A percentile compares a stretch with the other conserved stretches of the same genome.
Conservation (phyloP, 30 jellyfish, hydroid and myxozoan species). For the Pseudorhiza aurosa region DNA sequence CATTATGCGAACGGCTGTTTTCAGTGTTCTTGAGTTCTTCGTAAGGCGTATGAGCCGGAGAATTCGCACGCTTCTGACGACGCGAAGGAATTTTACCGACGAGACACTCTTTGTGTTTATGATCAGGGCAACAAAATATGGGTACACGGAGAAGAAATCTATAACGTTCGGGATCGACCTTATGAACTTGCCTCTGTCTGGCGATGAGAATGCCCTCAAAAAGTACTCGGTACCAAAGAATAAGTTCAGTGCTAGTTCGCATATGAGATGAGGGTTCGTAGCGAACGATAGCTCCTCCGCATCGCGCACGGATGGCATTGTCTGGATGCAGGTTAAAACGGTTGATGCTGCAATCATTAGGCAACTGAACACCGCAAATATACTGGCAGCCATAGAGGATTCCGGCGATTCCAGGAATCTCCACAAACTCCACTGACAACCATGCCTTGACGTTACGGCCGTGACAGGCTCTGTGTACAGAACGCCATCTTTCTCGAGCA, state of each 20-base stretch:
- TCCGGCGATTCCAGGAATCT: slow-evolving; percentile 72
- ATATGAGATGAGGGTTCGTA: slow-evolving; percentile 47
- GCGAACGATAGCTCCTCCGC: background rate
- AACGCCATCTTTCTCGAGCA: slow-evolving; percentile 79
- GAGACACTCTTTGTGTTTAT: slow-evolving; percentile 39
- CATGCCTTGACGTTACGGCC: background rate
- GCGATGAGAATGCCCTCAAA: slow-evolving; percentile 59
- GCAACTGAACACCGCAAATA: slow-evolving; percentile 66
- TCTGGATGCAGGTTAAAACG: slow-evolving; percentile 56
- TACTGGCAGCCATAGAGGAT: slow-evolving; percentile 61
- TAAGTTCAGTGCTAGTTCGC: slow-evolving; percentile 58
- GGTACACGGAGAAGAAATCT: slow-evolving; percentile 73
- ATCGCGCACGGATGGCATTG: slow-evolving; percentile 45
- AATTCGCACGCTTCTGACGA: slow-evolving; percentile 67
- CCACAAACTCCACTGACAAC: slow-evolving; percentile 45
- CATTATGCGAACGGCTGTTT: slow-evolving; percentile 55
- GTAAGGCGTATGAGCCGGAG: slow-evolving; percentile 74
- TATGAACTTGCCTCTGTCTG: slow-evolving; percentile 56
- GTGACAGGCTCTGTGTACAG: slow-evolving; percentile 13
- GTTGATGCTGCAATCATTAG: slow-evolving; percentile 56
- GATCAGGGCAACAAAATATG: slow-evolving; percentile 63
- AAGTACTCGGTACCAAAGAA: slow-evolving; percentile 68
- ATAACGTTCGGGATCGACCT: slow-evolving; percentile 46
- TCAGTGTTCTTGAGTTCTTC: slow-evolving; percentile 62
- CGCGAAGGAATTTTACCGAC: slow-evolving; percentile 44